These are phyloP conservation scores for Mythimna impura DNA, from an alignment of 2,888 invertebrate species.

Conservation along the genomic window DNA sequence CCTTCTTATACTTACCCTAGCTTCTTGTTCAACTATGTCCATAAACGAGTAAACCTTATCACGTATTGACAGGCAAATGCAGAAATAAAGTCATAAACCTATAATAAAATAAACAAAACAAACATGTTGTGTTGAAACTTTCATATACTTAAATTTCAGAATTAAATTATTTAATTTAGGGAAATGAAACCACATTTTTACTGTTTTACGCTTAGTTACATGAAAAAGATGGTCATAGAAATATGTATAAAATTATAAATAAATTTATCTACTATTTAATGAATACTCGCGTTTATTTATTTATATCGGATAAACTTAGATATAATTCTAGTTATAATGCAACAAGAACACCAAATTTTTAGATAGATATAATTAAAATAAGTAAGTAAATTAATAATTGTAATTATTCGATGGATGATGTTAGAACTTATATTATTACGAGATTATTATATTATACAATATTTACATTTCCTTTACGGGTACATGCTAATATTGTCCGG, in stretches of 20 bases:
- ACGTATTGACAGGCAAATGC: background rate
- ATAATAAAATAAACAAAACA: background rate
- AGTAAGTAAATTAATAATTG: conserved; percentile 33
- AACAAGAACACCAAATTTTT: conserved; percentile 75
- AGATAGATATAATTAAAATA: conserved; percentile 52
- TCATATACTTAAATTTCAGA: background rate
- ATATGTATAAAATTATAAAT: background rate
- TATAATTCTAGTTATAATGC: conserved; percentile 54
- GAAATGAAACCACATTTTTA: background rate
- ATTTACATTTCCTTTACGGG: conserved; percentile 27
- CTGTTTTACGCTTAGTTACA: background rate
- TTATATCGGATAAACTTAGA: conserved; percentile 26
- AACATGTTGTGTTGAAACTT: background rate
- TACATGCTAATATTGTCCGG: conserved; percentile 35
- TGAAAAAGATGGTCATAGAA: background rate
- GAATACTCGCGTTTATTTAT: conserved; percentile 29
- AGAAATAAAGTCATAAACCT: background rate
- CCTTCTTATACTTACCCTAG: background rate
- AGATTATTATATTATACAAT: conserved; percentile 45
- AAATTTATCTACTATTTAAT: background rate
- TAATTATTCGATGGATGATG: conserved; percentile 27
- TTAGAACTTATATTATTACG: conserved; percentile 33
- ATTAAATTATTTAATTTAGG: background rate
- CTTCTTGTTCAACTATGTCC: no score
- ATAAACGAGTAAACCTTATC: no score